Percentiles rank a stretch among this genome's conserved stretches.
Evolutionary conservation across 2,113 vertebrate species (phyloP).

Genomic region (Corythornis cristatus): DNA sequence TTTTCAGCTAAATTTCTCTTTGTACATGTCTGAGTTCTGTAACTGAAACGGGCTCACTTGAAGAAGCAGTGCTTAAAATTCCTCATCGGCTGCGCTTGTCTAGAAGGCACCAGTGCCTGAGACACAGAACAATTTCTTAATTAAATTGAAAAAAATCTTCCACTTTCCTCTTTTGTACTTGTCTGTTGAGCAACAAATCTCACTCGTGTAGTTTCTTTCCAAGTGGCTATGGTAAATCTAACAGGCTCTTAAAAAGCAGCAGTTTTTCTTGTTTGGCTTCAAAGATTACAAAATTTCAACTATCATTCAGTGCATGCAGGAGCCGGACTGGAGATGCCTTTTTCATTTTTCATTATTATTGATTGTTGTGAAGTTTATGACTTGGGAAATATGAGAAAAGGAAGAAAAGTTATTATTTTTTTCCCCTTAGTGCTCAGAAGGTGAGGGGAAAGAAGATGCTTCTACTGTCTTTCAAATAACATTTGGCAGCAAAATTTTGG

Average conservation of each 20-base stretch:
- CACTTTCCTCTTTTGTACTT: neutral
- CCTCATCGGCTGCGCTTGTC: neutral
- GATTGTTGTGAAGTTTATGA: neutral
- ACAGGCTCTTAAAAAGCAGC: neutral
- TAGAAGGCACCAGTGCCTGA: neutral
- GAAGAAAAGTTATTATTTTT: neutral
- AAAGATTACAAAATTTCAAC: neutral
- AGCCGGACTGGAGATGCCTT: neutral
- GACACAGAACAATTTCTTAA: slow-evolving; percentile 20
- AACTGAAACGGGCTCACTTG: neutral
- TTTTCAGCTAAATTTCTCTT: neutral
- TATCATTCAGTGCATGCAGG: neutral
- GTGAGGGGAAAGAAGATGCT: neutral
- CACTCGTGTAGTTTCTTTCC: neutral
- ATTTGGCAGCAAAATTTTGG: neutral
- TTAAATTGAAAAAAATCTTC: neutral
- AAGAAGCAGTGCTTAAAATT: neutral
- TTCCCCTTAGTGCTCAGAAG: neutral
- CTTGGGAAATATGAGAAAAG: neutral
- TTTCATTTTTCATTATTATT: neutral
- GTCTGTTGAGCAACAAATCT: slow-evolving; percentile 19
- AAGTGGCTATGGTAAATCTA: neutral
- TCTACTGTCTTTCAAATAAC: neutral
- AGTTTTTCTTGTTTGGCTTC: slow-evolving; percentile 5
- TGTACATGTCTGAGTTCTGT: neutral